Conservation (phyloP, 1,140 invertebrate species). For the Zaprionus capensis region DNA sequence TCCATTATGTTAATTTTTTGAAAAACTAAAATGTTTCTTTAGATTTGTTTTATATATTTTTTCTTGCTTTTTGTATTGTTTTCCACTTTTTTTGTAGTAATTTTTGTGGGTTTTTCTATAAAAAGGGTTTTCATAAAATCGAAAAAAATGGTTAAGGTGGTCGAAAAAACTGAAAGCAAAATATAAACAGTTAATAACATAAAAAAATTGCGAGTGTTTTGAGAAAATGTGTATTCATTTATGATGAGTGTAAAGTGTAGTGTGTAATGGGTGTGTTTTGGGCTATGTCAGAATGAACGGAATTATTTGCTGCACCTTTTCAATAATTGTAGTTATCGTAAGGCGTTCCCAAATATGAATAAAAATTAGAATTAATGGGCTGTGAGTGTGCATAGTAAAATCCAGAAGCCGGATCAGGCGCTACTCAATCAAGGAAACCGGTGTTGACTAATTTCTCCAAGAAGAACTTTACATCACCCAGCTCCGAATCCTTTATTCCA, state of each 20-base stretch:
- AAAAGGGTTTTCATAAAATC: conserved; percentile 20
- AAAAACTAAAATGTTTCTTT: conserved; percentile 21
- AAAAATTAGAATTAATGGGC: conserved; percentile 87
- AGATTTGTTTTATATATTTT: conserved; percentile 22
- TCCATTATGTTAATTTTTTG: neutral
- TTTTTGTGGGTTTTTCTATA: conserved; percentile 28
- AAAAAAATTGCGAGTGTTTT: conserved; percentile 39
- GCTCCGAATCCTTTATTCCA: conserved; percentile 97
- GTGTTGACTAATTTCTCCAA: conserved; percentile 98
- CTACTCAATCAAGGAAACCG: conserved; percentile 96
- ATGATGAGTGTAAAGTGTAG: conserved; percentile 12
- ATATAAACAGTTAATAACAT: neutral
- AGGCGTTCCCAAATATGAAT: conserved; percentile 85
- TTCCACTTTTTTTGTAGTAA: conserved; percentile 36
- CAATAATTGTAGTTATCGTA: conserved; percentile 83
- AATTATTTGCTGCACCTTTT: conserved; percentile 31
- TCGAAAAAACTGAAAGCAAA: conserved; percentile 13
- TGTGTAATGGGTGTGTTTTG: conserved; percentile 26
- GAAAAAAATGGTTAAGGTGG: conserved; percentile 6
- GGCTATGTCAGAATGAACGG: neutral
- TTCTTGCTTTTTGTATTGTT: conserved; percentile 14
- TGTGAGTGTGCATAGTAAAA: conserved; percentile 87
- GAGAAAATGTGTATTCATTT: conserved; percentile 48
- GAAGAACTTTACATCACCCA: conserved; percentile 99
- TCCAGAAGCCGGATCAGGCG: conserved; percentile 88